Evolutionary conservation across 2,797 vertebrate species (phyloP), one percentile per base, ranked within the genome.

Genomic region (Malurus splendens): DNA sequence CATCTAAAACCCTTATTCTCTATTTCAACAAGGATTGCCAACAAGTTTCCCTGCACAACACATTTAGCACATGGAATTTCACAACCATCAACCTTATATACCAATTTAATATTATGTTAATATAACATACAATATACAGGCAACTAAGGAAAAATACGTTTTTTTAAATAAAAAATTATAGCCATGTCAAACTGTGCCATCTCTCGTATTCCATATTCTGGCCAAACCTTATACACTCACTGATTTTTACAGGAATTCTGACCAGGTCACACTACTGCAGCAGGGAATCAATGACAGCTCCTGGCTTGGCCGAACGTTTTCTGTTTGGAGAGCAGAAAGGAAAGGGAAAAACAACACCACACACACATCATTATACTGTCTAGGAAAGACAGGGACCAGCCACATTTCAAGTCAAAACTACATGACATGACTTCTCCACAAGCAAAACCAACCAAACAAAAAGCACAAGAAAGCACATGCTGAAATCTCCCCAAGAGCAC

Each of bases 271-370:
- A 91, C 94, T 97, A 99, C 95, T 99, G 99, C 95, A 99, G 98
- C 90, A 99, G 98, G 57, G 99, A 99, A 87, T 99, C 98, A 90
- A 99, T 98, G 92, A 97, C 98, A 22, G 98, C 97, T 82, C 99
- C 98, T 75, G 98, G 98, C 94, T 99, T 99, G 89, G 98, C 97
- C 45, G 99, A 98, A 93, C 98, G 98, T 97, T 99, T 99, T 97
- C 99, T 99, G 98, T 96, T 97, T 89, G 75, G 81, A 73, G 86
- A 95, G 96, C 64, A 94, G 85, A 93, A 93, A 87, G 96, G 97
- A 94, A 67, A 87, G 67, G 80, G 72, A 54, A 64, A 94, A 79
- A 88, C 20, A 87, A 79, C 57, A 89, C 67, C 83, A 87, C 14
- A 86, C 47, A 48, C 45, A 91, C 54, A 94, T 95, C 93, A 93